Percentiles rank a stretch among this genome's conserved stretches.
These are phyloP conservation scores for Eilema griseolum DNA, from an alignment of 2,888 invertebrate species.

Conservation along the genomic window DNA sequence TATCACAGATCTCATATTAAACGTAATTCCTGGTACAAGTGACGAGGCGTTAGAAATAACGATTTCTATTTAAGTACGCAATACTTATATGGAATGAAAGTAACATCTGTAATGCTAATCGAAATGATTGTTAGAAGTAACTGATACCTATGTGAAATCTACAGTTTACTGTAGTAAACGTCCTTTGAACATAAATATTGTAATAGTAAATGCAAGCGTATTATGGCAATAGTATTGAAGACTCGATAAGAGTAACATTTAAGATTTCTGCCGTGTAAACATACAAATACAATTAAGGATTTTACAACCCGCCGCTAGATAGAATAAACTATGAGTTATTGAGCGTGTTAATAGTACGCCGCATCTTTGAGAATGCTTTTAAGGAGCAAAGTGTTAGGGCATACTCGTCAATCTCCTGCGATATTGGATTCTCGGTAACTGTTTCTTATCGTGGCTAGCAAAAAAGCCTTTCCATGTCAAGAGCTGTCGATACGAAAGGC, in stretches of 20 bases:
- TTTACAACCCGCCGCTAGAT: slow-evolving; percentile 36
- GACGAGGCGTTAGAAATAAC: slow-evolving; percentile 13
- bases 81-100: neutral
- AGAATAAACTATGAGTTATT: slow-evolving; percentile 39
- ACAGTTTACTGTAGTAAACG: neutral
- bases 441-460: slow-evolving; percentile 78
- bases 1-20: slow-evolving; percentile 37
- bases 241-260: slow-evolving; percentile 25
- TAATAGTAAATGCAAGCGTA: neutral
- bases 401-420: slow-evolving; percentile 63
- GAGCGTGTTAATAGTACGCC: slow-evolving; percentile 54
- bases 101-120: neutral
- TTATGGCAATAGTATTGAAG: neutral
- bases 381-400: slow-evolving; percentile 65
- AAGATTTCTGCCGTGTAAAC: slow-evolving; percentile 29
- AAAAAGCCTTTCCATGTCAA: slow-evolving; percentile 85
- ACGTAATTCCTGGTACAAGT: slow-evolving; percentile 27
- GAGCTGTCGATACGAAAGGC: slow-evolving; percentile 76
- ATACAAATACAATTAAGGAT: slow-evolving; percentile 34
- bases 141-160: neutral
- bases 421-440: slow-evolving; percentile 62
- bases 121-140: neutral
- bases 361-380: slow-evolving; percentile 64
- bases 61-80: neutral
- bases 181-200: neutral